Base-by-base conservation (phyloP, 2,113 vertebrate genomes). In the Mystacornis crossleyi region DNA sequence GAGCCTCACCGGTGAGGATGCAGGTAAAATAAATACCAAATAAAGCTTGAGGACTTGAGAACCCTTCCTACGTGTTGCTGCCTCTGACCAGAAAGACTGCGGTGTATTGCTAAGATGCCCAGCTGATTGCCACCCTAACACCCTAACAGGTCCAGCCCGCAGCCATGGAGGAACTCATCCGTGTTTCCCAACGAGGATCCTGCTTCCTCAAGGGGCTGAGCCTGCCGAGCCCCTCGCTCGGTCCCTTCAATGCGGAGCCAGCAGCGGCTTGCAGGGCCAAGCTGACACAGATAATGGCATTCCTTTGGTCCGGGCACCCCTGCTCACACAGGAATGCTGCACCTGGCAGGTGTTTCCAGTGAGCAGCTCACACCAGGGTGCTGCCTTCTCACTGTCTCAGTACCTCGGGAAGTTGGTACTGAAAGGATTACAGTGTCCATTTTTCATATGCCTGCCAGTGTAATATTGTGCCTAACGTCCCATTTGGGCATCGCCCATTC, bases 401-500 rank as follows among this genome's bases (percentile, higher is more conserved):
- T 70, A 81, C 84, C 85, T 85, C 15, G 18, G 70, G 58, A 95
- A 93, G 75, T 69, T 90, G 45, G 67, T 91, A 10, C 23, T 20
- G 50, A 81, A 90, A 81, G 66, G 86, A 90, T 89, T 93, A 53
- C 48, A 79, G 64, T 36, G 73, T 60, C 36, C 55, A 13, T 93
- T 96, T 97, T 89, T 92, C 80, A 43, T 83, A 12, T 4, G 45
- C 54, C 90, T 97, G 73, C 77, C 74, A 94, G 71, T 48, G 67
- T 73, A 82, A 71, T 67, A 73, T 36, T 86, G 53, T 55, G 67
- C 71, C 78, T 93, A 78, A 78, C 73, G 89, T 94, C 29, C 1
- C 69, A 34, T 77, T 92, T 93, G 95, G 96, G 91, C 95, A 97
- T 96, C 15, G 66, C 84, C 95, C 88, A 55, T 95, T 97, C 94